These are phyloP conservation scores for Nemotelus nigrinus DNA, from an alignment of 2,888 invertebrate genomes.

Conservation along the genomic window DNA sequence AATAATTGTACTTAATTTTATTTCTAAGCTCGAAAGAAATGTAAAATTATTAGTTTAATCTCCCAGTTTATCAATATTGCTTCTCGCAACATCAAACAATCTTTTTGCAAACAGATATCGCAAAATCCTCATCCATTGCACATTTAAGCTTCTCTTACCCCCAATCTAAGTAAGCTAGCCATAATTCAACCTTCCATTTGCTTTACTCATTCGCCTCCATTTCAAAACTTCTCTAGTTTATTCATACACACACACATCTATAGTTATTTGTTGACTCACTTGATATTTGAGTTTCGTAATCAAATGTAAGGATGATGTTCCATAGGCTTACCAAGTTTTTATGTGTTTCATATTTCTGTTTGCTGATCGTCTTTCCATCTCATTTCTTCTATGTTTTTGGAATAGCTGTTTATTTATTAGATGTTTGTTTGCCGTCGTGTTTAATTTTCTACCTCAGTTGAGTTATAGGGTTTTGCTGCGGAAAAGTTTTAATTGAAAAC, in stretches of 20 bases:
- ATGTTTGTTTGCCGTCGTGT: slow-evolving; percentile 2
- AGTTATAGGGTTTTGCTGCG: slow-evolving; percentile 13
- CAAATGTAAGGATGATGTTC: slow-evolving; percentile 19
- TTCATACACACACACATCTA: background rate
- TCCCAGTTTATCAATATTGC: too few relatives aligned
- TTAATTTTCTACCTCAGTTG: slow-evolving; percentile 28
- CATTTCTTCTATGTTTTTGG: background rate
- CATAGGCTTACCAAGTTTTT: background rate
- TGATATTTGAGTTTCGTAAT: slow-evolving; percentile 25
- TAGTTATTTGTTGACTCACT: slow-evolving; percentile 10
- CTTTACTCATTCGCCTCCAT: too few relatives aligned
- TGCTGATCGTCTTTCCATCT: slow-evolving; percentile 1
- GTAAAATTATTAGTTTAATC: too few relatives aligned
- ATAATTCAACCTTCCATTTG: too few relatives aligned
- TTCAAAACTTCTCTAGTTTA: slow-evolving; percentile 10
- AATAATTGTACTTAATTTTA: too few relatives aligned
- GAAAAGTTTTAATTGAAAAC: slow-evolving; percentile 24
- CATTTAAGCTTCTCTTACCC: too few relatives aligned
- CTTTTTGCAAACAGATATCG: too few relatives aligned
- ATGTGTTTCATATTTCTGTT: slow-evolving; percentile 13
- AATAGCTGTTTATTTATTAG: too few relatives aligned
- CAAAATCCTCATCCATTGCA: too few relatives aligned
- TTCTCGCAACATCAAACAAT: too few relatives aligned
- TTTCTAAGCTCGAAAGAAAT: too few relatives aligned
- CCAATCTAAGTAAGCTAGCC: too few relatives aligned